These are phyloP conservation scores for Strigamia crassipes DNA, from an alignment of 2,888 invertebrate species.

Conservation along the genomic window DNA sequence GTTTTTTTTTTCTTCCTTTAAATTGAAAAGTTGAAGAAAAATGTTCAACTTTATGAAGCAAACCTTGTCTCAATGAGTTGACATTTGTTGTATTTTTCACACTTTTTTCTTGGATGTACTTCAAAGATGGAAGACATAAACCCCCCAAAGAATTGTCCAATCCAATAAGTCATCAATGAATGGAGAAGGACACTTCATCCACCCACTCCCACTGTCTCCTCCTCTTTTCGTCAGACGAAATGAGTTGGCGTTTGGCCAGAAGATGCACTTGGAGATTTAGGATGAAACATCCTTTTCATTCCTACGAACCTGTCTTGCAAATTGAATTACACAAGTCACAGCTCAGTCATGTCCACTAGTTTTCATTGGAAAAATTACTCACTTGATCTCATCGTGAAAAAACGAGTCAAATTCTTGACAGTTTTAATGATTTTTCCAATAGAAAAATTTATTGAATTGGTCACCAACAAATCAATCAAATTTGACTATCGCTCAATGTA, in stretches of 20 bases:
- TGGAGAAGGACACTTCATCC: background rate
- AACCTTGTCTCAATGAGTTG: background rate
- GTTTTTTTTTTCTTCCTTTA: too few species aligned
- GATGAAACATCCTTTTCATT: background rate
- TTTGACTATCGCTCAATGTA: too few species aligned
- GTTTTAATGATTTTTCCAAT: too few species aligned
- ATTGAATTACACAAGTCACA: background rate
- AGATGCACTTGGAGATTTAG: background rate
- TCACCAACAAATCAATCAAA: too few species aligned
- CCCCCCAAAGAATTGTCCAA: background rate
- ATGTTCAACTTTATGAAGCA: background rate
- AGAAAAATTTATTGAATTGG: too few species aligned
- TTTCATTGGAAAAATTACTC: background rate
- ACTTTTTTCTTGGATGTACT: background rate
- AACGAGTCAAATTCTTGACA: too few species aligned
- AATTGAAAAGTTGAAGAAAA: background rate
- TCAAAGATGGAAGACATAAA: background rate
- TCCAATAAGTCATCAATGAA: background rate
- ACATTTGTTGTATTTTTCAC: background rate
- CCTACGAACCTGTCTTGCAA: background rate
- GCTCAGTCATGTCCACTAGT: background rate
- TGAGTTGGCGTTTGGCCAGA: background rate
- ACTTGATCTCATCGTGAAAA: background rate
- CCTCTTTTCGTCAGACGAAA: background rate
- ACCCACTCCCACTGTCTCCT: background rate